phyloP scores from a whole-genome alignment of 2,888 invertebrate genomes.

The Brachypalpus laphriformis region DNA sequence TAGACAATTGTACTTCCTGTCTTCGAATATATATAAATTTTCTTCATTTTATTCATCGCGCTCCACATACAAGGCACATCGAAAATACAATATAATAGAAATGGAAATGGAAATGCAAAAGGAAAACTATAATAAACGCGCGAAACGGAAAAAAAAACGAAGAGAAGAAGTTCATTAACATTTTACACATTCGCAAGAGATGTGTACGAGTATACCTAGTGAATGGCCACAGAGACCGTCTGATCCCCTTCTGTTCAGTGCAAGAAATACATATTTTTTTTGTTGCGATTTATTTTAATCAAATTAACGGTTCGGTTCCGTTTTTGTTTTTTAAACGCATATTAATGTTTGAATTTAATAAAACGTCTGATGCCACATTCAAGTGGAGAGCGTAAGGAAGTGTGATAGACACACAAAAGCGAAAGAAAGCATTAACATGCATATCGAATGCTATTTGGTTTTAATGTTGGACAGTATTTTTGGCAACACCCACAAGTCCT shows the following conservation, averaged over 20 bases:
- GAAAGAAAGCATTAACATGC: not conserved
- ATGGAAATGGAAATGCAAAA: slow-evolving; percentile 20
- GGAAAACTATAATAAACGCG: slow-evolving; percentile 24
- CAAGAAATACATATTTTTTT: not conserved
- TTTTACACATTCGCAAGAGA: slow-evolving; percentile 42
- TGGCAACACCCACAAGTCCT: not conserved
- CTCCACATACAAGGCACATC: slow-evolving; percentile 3
- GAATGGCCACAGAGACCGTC: not conserved
- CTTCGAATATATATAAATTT: not conserved
- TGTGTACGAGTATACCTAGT: not conserved
- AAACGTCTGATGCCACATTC: not conserved
- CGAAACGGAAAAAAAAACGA: slow-evolving; percentile 23
- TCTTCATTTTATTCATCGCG: not conserved
- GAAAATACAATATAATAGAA: slow-evolving; percentile 30
- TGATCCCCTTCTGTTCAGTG: not conserved
- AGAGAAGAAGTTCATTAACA: slow-evolving; percentile 53
- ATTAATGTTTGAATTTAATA: slow-evolving; percentile 3
- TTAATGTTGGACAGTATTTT: not conserved
- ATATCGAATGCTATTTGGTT: not conserved
- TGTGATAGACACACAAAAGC: not conserved
- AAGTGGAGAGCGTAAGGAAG: too few relatives aligned
- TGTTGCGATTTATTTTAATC: slow-evolving; percentile 30
- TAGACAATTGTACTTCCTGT: slow-evolving; percentile 58
- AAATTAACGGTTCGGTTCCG: slow-evolving; percentile 14
- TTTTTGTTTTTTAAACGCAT: not conserved